A percentile compares a stretch with the other conserved stretches of the same genome.
Conservation (phyloP, 2,888 invertebrate species). For the Zygogramma bicolorata region DNA sequence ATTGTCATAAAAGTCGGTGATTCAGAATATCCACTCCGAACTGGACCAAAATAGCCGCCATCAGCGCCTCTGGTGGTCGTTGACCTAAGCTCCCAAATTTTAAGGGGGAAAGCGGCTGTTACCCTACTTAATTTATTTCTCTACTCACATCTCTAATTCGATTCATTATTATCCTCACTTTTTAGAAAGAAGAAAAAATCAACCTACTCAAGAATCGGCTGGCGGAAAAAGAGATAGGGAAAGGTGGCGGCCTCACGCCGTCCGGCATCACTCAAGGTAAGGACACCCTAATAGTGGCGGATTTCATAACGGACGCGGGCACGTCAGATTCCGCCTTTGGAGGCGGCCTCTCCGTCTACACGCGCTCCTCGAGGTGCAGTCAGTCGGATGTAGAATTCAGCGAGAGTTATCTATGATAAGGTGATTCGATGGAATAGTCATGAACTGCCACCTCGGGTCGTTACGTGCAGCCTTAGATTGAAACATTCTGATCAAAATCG, state of each 20-base stretch:
- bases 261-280: slow-evolving; percentile 79
- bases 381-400: slow-evolving; percentile 91
- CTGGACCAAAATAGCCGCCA: too few relatives aligned
- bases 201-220: slow-evolving; percentile 84
- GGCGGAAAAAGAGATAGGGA: slow-evolving; percentile 78
- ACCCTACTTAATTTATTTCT: too few relatives aligned
- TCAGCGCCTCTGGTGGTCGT: too few relatives aligned
- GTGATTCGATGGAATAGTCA: background rate
- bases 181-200: slow-evolving; percentile 91
- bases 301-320: slow-evolving; percentile 81
- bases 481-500: too few relatives aligned
- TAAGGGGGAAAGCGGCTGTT: too few relatives aligned
- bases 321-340: slow-evolving; percentile 83
- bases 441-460: too few relatives aligned
- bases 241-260: slow-evolving; percentile 61
- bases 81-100: too few relatives aligned
- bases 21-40: too few relatives aligned
- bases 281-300: slow-evolving; percentile 79
- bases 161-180: too few relatives aligned
- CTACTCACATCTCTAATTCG: too few relatives aligned
- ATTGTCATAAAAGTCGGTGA: too few relatives aligned
- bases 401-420: slow-evolving; percentile 81
- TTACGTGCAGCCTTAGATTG: too few relatives aligned
- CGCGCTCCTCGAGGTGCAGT: slow-evolving; percentile 85
- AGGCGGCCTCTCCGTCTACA: slow-evolving; percentile 77